These are phyloP conservation scores for Amphiprion clarkii DNA, from an alignment of 2,797 vertebrate species.

Conservation along the genomic window DNA sequence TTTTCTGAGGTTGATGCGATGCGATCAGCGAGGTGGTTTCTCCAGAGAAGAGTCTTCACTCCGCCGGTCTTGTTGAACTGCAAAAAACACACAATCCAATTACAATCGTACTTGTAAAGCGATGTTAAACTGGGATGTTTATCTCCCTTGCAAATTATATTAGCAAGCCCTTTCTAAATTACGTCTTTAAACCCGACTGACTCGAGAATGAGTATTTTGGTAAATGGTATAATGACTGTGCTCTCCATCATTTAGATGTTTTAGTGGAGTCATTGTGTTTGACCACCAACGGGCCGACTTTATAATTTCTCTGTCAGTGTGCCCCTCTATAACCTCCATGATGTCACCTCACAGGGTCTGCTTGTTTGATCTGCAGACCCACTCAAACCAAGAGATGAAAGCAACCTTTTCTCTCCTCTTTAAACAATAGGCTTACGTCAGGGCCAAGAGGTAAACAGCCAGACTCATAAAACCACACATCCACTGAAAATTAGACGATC, in stretches of 20 bases:
- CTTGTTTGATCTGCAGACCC: constrained; percentile 59
- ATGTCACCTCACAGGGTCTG: constrained; percentile 53
- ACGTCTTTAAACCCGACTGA: constrained; percentile 1
- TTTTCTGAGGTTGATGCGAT: constrained; percentile 14
- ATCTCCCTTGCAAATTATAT: constrained; percentile 18
- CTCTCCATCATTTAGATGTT: constrained; percentile 32
- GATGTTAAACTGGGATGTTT: neutral
- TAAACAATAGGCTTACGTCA: constrained; percentile 69
- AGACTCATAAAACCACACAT: constrained; percentile 63
- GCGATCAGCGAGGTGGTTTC: neutral
- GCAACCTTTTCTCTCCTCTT: constrained; percentile 44
- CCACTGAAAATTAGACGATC: constrained; percentile 54
- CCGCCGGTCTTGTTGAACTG: constrained; percentile 1
- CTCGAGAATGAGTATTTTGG: constrained; percentile 19
- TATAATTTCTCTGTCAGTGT: constrained; percentile 33
- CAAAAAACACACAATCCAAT: neutral
- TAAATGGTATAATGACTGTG: constrained; percentile 16
- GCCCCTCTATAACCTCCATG: constrained; percentile 43
- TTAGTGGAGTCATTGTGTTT: constrained; percentile 41
- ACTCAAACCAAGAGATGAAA: constrained; percentile 64
- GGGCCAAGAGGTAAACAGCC: constrained; percentile 61
- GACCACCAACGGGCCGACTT: constrained; percentile 43
- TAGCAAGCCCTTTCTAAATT: neutral
- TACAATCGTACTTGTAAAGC: neutral
- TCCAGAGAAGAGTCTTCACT: constrained; percentile 14